A percentile compares a stretch with the other conserved stretches of the same genome.
Evolutionary conservation across 2,113 vertebrate species (phyloP).

Genomic region (Tachycineta bicolor): DNA sequence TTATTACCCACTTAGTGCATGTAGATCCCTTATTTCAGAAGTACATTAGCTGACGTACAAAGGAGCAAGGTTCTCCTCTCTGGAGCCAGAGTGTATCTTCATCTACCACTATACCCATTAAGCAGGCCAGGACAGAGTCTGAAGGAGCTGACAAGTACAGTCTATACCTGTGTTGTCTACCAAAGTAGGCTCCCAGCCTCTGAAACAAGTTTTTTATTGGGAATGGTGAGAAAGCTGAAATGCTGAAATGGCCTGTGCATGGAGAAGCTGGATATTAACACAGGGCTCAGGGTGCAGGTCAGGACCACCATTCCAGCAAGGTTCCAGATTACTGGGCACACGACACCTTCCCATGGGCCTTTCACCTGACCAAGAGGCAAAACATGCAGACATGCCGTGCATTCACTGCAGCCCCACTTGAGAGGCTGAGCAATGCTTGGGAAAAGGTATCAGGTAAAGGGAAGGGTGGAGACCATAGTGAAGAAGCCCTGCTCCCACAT

Average conservation of each 20-base stretch:
- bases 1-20: not conserved
- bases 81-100: not conserved
- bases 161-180: not conserved
- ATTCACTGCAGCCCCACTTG: not conserved
- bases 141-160: not conserved
- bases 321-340: not conserved
- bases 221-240: not conserved
- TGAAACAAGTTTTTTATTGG: not conserved
- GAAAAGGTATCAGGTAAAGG: not conserved
- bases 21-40: not conserved
- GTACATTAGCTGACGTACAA: rapidly evolving
- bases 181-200: not conserved
- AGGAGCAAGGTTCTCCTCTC: not conserved
- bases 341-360: not conserved
- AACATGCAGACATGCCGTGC: rapidly evolving
- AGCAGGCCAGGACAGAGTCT: not conserved
- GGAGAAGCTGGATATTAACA: not conserved
- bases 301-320: not conserved
- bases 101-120: not conserved
- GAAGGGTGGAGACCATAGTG: not conserved
- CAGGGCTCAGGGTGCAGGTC: not conserved
- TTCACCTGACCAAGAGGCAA: not conserved
- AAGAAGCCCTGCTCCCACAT: not conserved
- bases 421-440: not conserved
- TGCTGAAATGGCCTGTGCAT: not conserved